Base-by-base conservation (phyloP, 2,113 vertebrate genomes). In the Edolisoma coerulescens region DNA sequence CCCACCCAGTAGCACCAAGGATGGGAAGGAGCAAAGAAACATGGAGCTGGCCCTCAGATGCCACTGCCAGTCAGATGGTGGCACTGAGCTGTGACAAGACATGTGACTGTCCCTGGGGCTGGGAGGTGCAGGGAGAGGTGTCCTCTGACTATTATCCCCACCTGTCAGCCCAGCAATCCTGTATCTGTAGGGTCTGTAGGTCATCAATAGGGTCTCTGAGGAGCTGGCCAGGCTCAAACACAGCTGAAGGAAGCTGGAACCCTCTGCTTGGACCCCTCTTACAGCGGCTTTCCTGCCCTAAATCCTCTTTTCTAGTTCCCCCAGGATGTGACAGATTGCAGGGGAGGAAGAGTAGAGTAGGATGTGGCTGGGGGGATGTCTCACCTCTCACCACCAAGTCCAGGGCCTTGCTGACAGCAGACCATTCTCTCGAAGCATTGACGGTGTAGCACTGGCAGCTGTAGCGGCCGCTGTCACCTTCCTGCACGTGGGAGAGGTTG, bases 311-410 rank as follows among this genome's bases (percentile, higher is more conserved):
- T 26, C 79, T 80, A 53, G 32, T 37, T 84, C 10, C 59, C 44
- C 37, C 20, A 32, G 47, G 59, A 82, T 9, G 42, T 49, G 59
- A 41, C 63, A 27, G 73, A 16, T 39, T 30, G 24, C 47, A 50
- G 28, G 24, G 28, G n/a, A 84, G 77, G 87, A 79, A 89, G 33
- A 57, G 39, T 5, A 82, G 52, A 27, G 65, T 3, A 54, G 45
- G 44, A 33, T 41, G 75, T 41, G 69, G 14, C 68, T 24, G 10
- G 44, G 56, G 65, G 7, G 6, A 4, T 32, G 32, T 79, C 91
- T 96, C 53, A 96, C 95, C 93, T 92, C 57, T 93, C 83, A 95
- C 86, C 22, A 76, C 83, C 67, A 96, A 21, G 42, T 88, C 70
- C 89, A 92, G 49, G 33, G 13, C 14, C 11, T 69, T 16, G 80